Percentiles rank a stretch among this genome's conserved stretches.
Conservation (phyloP, 2,888 invertebrate genomes). For the Tetanocera ferruginea region DNA sequence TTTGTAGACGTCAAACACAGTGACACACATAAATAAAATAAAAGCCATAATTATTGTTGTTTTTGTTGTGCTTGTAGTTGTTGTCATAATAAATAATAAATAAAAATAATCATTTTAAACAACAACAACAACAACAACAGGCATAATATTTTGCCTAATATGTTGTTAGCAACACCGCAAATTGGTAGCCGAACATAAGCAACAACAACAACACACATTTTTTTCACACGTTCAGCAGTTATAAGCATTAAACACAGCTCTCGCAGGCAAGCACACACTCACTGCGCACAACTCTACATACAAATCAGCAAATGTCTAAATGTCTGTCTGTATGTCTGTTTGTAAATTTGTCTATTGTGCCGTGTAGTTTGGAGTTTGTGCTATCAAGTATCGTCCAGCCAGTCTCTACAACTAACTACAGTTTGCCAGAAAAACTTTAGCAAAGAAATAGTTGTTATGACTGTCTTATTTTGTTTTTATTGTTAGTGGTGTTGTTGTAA, state of each 20-base stretch:
- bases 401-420: background rate
- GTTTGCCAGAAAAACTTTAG: background rate
- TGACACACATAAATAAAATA: constrained; percentile 14
- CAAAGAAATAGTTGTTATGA: background rate
- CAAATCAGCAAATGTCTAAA: no score
- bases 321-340: no score
- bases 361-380: no score
- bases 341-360: no score
- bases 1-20: constrained; percentile 10
- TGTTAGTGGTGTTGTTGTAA: no score
- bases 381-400: no score
- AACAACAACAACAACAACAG: background rate
- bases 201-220: background rate
- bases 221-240: background rate
- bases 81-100: background rate
- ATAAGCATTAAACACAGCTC: no score
- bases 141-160: background rate
- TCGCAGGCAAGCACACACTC: no score
- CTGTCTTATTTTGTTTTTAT: background rate
- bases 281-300: no score
- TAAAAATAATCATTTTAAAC: constrained; percentile 2
- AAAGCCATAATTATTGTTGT: background rate
- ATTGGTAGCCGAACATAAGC: background rate
- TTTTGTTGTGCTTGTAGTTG: no score
- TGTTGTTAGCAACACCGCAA: constrained; percentile 7